Evolutionary conservation across 2,888 invertebrate genomes (phyloP), one percentile per base, ranked within the genome.

Genomic region (Drosophila quinaria): DNA sequence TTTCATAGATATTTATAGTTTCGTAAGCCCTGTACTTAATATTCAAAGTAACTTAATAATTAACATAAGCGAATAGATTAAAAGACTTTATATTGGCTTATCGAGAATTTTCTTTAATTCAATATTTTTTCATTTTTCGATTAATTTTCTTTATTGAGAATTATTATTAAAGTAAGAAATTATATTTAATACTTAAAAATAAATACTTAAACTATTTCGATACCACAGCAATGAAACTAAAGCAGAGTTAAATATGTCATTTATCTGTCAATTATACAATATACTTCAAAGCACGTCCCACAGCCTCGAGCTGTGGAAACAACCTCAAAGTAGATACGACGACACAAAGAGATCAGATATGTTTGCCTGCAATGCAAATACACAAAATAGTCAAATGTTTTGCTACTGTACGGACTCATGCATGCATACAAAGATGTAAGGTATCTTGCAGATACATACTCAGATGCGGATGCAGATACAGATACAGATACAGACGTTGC

Each of bases 361-460:
- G 31, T 46, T 15, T 42, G 29, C 13, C 19, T 15, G 11, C 39
- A 61, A 59, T 65, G 1, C 25, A 19, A 29, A 35, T 42, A 59
- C 37, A 47, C 35, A 59, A 46, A 70, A 55, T 44, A 55, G 44
- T 49, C 50, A 49, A 54, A 56, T 60, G n/a, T 56, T 41, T 46
- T 19, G 61, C 69, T 63, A 47, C 65, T 44, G 46, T 49, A n/a
- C 47, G 58, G 61, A 52, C 69, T 55, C 61, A 58, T 70, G 80
- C 85, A 85, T 70, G 73, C 74, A 74, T 65, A 74, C 74, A 70
- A 71, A 50, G 46, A 37, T 55, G 66, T 47, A 58, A 66, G 60
- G 78, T 56, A 66, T 68, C 67, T 74, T 55, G 42, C 47, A 49
- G 62, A 62, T 79, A 55, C 79, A 70, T 35, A 37, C 61, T 35